Evolutionary conservation across 1,140 invertebrate species (phyloP).

Genomic region (Lepidurus arcticus): DNA sequence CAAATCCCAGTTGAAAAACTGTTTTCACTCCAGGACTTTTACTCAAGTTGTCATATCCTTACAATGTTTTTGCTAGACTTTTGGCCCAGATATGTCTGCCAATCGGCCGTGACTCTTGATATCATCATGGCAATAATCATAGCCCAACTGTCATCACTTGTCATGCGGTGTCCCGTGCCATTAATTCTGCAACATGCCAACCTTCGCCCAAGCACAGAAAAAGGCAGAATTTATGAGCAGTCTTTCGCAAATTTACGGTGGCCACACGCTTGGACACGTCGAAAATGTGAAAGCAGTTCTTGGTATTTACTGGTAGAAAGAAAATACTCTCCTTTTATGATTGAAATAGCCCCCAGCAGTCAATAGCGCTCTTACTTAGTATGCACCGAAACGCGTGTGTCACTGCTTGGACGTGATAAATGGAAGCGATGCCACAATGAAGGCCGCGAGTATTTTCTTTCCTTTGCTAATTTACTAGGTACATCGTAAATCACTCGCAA

Average conservation of each 20-base stretch:
- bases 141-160: slow-evolving; percentile 11
- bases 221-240: background rate
- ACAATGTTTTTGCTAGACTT: background rate
- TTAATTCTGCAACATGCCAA: slow-evolving; percentile 5
- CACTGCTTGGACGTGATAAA: background rate
- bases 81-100: background rate
- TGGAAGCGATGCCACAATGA: background rate
- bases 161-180: background rate
- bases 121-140: background rate
- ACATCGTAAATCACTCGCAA: background rate
- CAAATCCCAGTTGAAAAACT: background rate
- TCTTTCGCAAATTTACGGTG: background rate
- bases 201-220: background rate
- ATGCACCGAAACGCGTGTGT: background rate
- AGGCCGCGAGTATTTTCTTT: background rate
- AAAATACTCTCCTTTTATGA: background rate
- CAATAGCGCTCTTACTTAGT: background rate
- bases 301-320: background rate
- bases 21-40: background rate
- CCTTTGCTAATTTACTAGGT: background rate
- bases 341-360: background rate
- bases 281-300: background rate
- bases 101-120: background rate
- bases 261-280: background rate
- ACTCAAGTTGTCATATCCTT: background rate